A percentile compares a stretch with the other conserved stretches of the same genome.
phyloP scores from a whole-genome alignment of 2,797 vertebrate genomes.

The Nothura maculosa region DNA sequence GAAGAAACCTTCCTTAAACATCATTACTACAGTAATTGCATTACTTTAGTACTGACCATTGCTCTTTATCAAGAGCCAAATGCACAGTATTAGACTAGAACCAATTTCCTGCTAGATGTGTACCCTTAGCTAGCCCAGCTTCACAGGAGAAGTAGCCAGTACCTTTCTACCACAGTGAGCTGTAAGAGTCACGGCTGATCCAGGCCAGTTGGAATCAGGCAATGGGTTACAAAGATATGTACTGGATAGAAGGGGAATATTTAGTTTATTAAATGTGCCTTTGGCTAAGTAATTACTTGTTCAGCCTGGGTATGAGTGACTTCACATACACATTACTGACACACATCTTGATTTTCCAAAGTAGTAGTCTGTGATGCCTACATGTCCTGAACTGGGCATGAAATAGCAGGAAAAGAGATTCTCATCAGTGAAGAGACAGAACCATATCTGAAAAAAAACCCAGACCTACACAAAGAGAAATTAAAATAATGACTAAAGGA shows the following conservation, averaged over 20 bases:
- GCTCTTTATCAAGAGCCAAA: background rate
- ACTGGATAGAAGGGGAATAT: background rate
- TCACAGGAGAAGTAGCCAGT: fast-evolving
- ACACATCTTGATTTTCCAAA: background rate
- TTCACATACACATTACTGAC: background rate
- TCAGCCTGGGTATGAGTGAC: background rate
- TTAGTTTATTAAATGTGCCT: background rate
- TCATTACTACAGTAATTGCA: background rate
- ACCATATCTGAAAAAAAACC: background rate
- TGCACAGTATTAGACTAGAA: fast-evolving
- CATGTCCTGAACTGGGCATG: background rate
- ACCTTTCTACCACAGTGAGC: background rate
- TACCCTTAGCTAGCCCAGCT: background rate
- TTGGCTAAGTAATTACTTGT: background rate
- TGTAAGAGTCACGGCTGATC: background rate
- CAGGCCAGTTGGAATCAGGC: background rate
- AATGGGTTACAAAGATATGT: background rate
- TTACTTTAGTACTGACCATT: fast-evolving
- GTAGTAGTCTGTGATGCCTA: background rate
- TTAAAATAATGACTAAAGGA: background rate
- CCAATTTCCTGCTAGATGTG: fast-evolving
- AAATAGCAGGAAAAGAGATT: background rate
- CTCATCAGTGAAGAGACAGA: background rate
- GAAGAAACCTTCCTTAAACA: background rate
- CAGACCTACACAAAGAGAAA: background rate